These are phyloP conservation scores for Sepiola atlantica DNA, from an alignment of 2,888 invertebrate genomes.

Conservation along the genomic window DNA sequence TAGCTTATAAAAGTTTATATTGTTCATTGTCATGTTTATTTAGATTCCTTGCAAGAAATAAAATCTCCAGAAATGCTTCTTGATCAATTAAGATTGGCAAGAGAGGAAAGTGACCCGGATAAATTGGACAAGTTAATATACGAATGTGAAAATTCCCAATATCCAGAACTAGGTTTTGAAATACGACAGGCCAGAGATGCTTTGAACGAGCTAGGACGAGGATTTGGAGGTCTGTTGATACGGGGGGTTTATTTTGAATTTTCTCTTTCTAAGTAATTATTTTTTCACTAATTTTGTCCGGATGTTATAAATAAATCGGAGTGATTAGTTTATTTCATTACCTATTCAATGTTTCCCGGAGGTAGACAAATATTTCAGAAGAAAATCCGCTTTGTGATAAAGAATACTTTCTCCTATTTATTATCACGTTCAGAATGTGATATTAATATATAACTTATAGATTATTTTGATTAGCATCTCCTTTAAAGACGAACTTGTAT, in stretches of 20 bases:
- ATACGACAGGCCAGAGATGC: conserved; percentile 12
- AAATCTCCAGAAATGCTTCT: not conserved
- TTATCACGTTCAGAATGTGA: too few relatives aligned
- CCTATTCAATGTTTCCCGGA: too few relatives aligned
- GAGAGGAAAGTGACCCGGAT: not conserved
- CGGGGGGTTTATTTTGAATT: not conserved
- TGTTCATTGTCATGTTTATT: not conserved
- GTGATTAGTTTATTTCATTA: too few relatives aligned
- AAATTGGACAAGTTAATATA: conserved; percentile 34
- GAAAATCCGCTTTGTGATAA: too few relatives aligned
- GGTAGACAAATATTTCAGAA: too few relatives aligned
- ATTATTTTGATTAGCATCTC: too few relatives aligned
- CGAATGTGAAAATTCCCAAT: conserved; percentile 36
- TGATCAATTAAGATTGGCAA: conserved; percentile 8
- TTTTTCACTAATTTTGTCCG: not conserved
- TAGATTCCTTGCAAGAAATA: not conserved
- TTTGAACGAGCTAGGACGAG: not conserved
- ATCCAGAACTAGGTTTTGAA: conserved; percentile 36
- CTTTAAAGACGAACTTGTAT: too few relatives aligned
- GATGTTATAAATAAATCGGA: too few relatives aligned
- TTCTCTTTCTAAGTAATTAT: not conserved
- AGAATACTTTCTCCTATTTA: too few relatives aligned
- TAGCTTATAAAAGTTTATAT: too few relatives aligned
- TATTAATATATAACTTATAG: too few relatives aligned
- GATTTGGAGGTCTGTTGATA: not conserved